Percentiles rank a stretch among this genome's conserved stretches.
Evolutionary conservation across 2,797 vertebrate genomes (phyloP).

Genomic region (Acanthurus lineatus): DNA sequence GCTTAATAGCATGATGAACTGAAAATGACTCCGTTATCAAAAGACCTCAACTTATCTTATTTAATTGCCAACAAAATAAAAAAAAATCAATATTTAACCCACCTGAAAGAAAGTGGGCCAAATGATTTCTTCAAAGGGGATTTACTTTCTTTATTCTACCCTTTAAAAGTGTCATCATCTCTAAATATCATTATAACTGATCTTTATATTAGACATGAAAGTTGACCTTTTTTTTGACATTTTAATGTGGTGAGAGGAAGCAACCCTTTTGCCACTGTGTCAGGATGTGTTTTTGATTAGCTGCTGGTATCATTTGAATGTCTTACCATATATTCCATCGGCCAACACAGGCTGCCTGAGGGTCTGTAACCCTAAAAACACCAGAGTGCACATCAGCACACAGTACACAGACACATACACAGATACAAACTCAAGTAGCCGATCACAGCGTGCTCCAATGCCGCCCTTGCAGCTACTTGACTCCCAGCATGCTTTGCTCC

Average conservation of each 20-base stretch:
- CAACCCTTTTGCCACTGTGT: conserved; percentile 69
- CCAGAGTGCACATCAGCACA: conserved; percentile 83
- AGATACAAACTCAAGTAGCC: conserved; percentile 50
- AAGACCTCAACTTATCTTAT: too few relatives aligned
- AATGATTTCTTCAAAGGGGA: neutral
- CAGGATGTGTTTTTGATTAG: conserved; percentile 39
- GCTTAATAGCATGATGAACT: neutral
- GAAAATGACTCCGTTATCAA: neutral
- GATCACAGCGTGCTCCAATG: conserved; percentile 52
- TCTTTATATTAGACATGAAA: neutral
- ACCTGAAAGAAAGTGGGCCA: neutral
- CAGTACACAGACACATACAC: conserved; percentile 38
- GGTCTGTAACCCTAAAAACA: conserved; percentile 84
- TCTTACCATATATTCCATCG: conserved; percentile 89
- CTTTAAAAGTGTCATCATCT: neutral
- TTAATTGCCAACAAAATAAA: too few relatives aligned
- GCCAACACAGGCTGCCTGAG: conserved; percentile 77
- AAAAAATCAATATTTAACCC: too few relatives aligned
- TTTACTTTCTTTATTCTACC: neutral
- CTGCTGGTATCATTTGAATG: conserved; percentile 57
- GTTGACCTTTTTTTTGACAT: neutral
- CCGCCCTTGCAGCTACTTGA: conserved; percentile 53
- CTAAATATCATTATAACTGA: neutral
- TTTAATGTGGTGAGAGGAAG: neutral
- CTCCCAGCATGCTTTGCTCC: conserved; percentile 77